Percentiles rank a stretch among this genome's conserved stretches.
phyloP scores from a whole-genome alignment of 2,113 vertebrate species.

The Nesoenas mayeri region DNA sequence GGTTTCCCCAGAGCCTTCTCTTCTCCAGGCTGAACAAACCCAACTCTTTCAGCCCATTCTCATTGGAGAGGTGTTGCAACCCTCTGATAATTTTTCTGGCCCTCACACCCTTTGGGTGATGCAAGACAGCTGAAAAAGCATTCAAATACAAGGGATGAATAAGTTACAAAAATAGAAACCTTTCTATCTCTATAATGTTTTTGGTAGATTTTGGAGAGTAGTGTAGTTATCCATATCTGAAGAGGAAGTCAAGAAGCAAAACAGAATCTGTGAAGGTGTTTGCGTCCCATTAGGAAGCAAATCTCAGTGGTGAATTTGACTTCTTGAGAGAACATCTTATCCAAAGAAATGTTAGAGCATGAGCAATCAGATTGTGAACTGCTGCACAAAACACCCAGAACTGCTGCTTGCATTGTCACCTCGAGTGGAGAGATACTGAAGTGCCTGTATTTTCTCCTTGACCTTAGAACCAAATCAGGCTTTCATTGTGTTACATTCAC shows the following conservation, averaged over 20 bases:
- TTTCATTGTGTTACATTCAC: neutral
- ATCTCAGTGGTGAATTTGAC: neutral
- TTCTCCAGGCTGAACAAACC: no score
- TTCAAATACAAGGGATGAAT: neutral
- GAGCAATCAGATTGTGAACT: neutral
- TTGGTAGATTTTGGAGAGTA: neutral
- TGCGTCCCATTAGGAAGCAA: rapidly evolving
- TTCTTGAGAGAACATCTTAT: neutral
- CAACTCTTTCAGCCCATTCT: no score
- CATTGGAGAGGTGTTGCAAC: no score
- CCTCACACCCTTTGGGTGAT: neutral
- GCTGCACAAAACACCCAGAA: neutral
- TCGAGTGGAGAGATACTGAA: neutral
- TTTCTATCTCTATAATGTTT: neutral
- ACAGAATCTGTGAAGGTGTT: neutral
- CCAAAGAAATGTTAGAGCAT: neutral
- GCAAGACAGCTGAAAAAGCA: neutral
- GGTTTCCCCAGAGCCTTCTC: no score
- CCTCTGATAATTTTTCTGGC: no score
- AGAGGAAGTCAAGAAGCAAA: neutral
- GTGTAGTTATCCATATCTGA: neutral
- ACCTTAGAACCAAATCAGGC: neutral
- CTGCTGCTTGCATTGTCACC: neutral
- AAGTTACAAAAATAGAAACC: neutral
- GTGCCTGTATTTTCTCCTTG: neutral